phyloP scores from a whole-genome alignment of 1,140 invertebrate genomes.

The Zaprionus capensis region DNA sequence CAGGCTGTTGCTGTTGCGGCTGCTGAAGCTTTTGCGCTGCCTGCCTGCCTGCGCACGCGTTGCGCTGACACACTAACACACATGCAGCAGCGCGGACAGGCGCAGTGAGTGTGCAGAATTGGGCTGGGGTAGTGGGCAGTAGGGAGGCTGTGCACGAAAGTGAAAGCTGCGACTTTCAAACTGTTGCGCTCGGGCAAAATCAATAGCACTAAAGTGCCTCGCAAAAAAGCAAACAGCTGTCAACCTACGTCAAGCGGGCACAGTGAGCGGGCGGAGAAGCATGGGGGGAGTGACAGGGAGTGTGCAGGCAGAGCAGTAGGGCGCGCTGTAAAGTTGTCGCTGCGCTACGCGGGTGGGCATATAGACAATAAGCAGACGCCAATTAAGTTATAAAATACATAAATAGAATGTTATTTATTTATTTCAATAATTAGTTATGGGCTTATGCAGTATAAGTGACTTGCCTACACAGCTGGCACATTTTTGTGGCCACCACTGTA shows the following conservation, averaged over 20 bases:
- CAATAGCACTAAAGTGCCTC: slow-evolving; percentile 66
- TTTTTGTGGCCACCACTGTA: slow-evolving; percentile 39
- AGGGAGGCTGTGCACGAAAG: slow-evolving; percentile 59
- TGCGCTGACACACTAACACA: slow-evolving; percentile 74
- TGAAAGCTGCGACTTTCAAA: slow-evolving; percentile 81
- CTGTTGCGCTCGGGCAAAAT: slow-evolving; percentile 74
- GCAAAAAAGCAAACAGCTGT: slow-evolving; percentile 69
- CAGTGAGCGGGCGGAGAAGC: not conserved
- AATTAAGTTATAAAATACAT: too few relatives aligned
- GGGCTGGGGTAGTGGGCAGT: not conserved
- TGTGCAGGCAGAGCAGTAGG: slow-evolving; percentile 4
- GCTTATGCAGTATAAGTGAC: not conserved
- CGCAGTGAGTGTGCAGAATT: slow-evolving; percentile 39
- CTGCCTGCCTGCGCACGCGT: slow-evolving; percentile 59
- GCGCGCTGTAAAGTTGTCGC: not conserved
- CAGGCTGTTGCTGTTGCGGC: slow-evolving; percentile 68
- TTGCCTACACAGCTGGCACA: not conserved
- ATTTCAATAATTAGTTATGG: too few relatives aligned
- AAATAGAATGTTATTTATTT: too few relatives aligned
- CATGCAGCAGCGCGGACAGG: slow-evolving; percentile 53
- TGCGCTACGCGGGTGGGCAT: not conserved
- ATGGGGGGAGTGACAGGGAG: not conserved
- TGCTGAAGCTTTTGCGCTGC: slow-evolving; percentile 29
- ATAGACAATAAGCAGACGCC: not conserved
- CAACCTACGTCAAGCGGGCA: slow-evolving; percentile 72